Evolutionary conservation across 2,113 vertebrate genomes (phyloP), one percentile per base, ranked within the genome.

Genomic region (Podiceps cristatus): DNA sequence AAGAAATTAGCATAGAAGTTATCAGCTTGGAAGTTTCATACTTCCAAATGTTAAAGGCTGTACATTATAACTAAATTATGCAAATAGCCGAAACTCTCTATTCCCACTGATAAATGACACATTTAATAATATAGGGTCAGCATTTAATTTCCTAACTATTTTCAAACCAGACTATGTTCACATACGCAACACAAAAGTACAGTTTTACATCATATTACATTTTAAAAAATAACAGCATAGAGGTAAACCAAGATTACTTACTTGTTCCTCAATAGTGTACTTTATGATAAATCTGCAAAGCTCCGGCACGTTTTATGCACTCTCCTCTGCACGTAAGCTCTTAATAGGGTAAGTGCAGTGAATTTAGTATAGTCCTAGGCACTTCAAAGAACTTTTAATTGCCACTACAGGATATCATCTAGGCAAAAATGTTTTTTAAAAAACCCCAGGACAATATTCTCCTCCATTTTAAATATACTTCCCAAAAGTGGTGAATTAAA

Each of bases 1-100:
- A 97, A 97, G 95, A 97, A 97, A 98, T 98, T 97, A 96, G 29
- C 88, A 93, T 49, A 85, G 88, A 96, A 97, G 72, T 95, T 80
- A 83, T 80, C 90, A 73, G 80, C 31, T 88, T 96, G 78, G 52
- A 94, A 95, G 79, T 96, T 97, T 77, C 60, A 60, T 68, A 74
- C 53, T 96, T 93, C 53, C 75, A 93, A 98, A 96, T 89, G 62
- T 79, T 96, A 95, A 97, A 94, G 44, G 56, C 81, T 90, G 55
- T 79, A 84, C 1, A 1, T 93, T 88, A 63, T 83, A 97, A 97
- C 47, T 93, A 97, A 89, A 94, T 94, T 87, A 75, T 91, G 90
- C 67, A 90, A 96, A 90, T 31, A 93, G 60, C 37, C 5, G 17
- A 93, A 93, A 82, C 23, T 74, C 60, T 45, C 19, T 72, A 60